Conservation (phyloP, 2,888 invertebrate genomes). For the Xestoiulus laeticollis region DNA sequence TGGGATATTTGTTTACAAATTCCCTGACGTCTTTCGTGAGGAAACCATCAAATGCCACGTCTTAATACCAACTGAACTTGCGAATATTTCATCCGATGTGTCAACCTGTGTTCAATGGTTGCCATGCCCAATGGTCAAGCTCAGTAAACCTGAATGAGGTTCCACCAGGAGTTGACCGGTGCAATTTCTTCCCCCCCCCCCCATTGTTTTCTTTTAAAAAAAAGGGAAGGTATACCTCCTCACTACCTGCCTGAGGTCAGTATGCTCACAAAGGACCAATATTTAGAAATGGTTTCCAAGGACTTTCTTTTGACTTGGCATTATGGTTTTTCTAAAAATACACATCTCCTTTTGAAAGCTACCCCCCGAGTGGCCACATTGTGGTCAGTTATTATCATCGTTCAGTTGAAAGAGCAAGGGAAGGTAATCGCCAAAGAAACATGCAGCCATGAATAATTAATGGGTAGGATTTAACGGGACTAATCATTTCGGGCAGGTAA, state of each 20-base stretch:
- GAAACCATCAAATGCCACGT: conserved; percentile 17
- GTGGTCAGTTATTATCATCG: conserved; percentile 25
- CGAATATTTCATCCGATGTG: conserved; percentile 7
- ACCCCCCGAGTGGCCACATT: conserved; percentile 25
- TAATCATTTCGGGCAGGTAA: conserved; percentile 37
- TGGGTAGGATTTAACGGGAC: conserved; percentile 29
- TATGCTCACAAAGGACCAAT: not conserved
- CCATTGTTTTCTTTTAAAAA: not conserved
- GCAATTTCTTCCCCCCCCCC: too few species aligned
- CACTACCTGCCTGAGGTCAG: not conserved
- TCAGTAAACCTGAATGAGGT: not conserved
- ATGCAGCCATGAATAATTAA: conserved; percentile 15
- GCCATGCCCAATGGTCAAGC: not conserved
- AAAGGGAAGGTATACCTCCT: not conserved
- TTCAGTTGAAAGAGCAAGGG: not conserved
- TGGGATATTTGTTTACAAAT: conserved; percentile 29
- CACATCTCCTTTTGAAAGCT: not conserved
- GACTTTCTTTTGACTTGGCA: not conserved
- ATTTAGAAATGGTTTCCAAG: conserved; percentile 19
- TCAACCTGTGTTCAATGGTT: not conserved
- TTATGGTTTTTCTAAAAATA: conserved; percentile 3
- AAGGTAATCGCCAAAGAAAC: conserved; percentile 27
- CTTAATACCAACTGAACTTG: conserved; percentile 4
- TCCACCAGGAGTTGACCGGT: not conserved
- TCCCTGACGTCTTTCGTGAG: conserved; percentile 18